phyloP scores from a whole-genome alignment of 1,140 invertebrate species.

The Bombus balteatus region DNA sequence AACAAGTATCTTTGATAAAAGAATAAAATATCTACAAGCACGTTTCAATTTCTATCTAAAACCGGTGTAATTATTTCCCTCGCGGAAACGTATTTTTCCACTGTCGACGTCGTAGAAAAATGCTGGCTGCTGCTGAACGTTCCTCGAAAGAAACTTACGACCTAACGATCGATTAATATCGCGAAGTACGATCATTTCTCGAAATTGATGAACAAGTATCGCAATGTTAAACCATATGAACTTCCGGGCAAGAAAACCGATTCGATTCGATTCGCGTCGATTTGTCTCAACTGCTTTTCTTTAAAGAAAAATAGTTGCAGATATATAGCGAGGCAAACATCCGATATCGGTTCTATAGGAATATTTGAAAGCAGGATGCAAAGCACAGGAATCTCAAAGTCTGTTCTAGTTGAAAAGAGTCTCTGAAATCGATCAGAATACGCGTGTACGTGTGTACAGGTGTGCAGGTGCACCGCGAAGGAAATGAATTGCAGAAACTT shows the following conservation, averaged over 20 bases:
- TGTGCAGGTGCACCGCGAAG: too few species aligned
- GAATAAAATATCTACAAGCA: too few species aligned
- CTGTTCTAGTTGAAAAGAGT: background rate
- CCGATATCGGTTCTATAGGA: background rate
- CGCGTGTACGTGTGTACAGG: background rate
- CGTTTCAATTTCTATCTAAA: background rate
- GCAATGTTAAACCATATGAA: background rate
- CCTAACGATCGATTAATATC: background rate
- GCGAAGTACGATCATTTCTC: background rate
- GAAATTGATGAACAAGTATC: background rate
- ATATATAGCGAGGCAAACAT: background rate
- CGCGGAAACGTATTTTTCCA: background rate
- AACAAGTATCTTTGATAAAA: background rate
- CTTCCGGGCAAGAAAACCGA: background rate
- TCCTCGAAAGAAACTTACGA: background rate
- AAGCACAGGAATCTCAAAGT: constrained; percentile 5
- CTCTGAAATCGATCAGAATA: background rate
- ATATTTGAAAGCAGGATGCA: background rate
- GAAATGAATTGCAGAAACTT: constrained; percentile 30
- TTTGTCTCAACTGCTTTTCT: background rate
- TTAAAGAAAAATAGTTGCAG: background rate
- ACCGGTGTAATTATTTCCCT: background rate
- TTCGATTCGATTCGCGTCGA: background rate
- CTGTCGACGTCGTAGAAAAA: background rate
- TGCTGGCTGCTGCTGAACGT: background rate